Base-by-base conservation (phyloP, 2,797 vertebrate genomes). In the Chlorospingus semifuscus region DNA sequence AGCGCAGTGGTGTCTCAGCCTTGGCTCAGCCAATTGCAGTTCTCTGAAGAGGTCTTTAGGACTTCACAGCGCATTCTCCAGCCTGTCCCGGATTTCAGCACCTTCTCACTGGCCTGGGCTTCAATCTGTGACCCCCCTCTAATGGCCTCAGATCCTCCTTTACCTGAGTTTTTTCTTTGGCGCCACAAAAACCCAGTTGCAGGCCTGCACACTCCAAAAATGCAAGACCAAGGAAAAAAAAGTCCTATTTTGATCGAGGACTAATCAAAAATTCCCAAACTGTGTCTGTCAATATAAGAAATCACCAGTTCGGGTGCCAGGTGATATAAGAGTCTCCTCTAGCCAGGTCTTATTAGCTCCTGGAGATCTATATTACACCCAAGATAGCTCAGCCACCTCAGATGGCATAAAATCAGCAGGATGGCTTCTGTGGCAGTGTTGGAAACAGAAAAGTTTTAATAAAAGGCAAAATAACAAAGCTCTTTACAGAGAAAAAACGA, bases 11-110 rank as follows among this genome's bases (percentile, higher is more conserved):
- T 34, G n/a, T 16, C 14, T 56, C n/a, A 24, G 21, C 55, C 55
- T 24, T 24, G 22, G n/a, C 22, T 34, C 55, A 34, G 21, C n/a
- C n/a, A 34, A 56, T 56, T 3, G 14, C 21, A 55, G 32, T 4
- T 55, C 32, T 55, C n/a, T 34, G 22, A 34, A 34, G n/a, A 34
- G 9, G n/a, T 34, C 22, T 15, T 56, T 56, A 34, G 21, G 53
- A 56, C 32, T 56, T 56, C 0, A 3, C 20, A 22, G 32, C 9
- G 1, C 21, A 7, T 56, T 56, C 53, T 56, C n/a, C n/a, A 56
- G 53, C 21, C 14, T 10, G 1, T 56, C 55, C n/a, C 0, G 1
- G 55, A n/a, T 34, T 56, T 24, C 21, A 34, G 55, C n/a, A 15
- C 21, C n/a, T 56, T 56, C 13, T 56, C n/a, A 55, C 21, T 22